Evolutionary conservation across 2,797 vertebrate genomes (phyloP).

Genomic region (Acanthopagrus latus): DNA sequence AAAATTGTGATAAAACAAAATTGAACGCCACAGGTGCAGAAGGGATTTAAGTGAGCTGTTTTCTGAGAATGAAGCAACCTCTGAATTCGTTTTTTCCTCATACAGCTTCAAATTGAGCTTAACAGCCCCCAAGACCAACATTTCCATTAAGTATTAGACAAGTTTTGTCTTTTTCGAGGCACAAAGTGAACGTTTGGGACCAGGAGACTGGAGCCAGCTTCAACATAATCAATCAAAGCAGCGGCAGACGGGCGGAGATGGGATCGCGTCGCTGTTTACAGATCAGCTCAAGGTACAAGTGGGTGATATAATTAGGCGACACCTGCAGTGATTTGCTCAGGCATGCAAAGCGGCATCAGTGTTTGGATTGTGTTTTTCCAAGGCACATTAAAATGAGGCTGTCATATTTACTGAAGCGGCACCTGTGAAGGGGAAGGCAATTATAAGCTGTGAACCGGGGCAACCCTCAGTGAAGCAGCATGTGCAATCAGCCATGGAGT

Average conservation of each 20-base stretch:
- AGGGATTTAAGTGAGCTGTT: slow-evolving; percentile 25
- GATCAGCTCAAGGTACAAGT: slow-evolving; percentile 62
- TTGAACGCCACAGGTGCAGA: slow-evolving; percentile 14
- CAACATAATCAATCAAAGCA: slow-evolving; percentile 72
- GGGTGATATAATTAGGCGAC: slow-evolving; percentile 78
- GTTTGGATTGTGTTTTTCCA: slow-evolving; percentile 62
- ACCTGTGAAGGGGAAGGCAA: slow-evolving; percentile 76
- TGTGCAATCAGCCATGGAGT: slow-evolving; percentile 63
- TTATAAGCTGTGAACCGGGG: slow-evolving; percentile 80
- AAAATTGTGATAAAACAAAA: slow-evolving; percentile 29
- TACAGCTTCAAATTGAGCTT: neutral
- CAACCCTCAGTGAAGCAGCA: slow-evolving; percentile 57
- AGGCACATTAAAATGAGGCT: slow-evolving; percentile 70
- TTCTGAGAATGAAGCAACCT: neutral
- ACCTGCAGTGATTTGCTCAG: slow-evolving; percentile 73
- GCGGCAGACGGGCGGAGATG: slow-evolving; percentile 32
- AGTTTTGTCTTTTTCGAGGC: slow-evolving; percentile 37
- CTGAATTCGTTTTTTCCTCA: slow-evolving; percentile 16
- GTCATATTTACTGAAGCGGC: slow-evolving; percentile 78
- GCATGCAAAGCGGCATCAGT: slow-evolving; percentile 61
- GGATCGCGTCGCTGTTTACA: slow-evolving; percentile 65
- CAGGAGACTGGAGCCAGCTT: slow-evolving; percentile 6
- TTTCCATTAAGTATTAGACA: slow-evolving; percentile 52
- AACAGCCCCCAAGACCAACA: slow-evolving; percentile 21
- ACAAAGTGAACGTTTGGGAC: slow-evolving; percentile 1